phyloP scores from a whole-genome alignment of 2,113 vertebrate species.

The Saccopteryx leptura region DNA sequence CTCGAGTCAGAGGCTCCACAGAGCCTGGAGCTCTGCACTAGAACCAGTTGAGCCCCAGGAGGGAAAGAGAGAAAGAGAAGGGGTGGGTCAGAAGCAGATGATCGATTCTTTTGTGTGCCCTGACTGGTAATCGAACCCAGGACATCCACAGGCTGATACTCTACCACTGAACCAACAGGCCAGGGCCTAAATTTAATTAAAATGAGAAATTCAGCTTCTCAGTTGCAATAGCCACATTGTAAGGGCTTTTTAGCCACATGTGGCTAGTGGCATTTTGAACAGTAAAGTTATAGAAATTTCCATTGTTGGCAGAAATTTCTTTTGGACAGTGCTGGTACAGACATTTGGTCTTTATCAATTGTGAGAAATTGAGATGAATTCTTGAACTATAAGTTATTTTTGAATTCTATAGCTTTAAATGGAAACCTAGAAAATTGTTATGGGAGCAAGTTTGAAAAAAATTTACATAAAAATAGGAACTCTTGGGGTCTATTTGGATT shows the following conservation, averaged over 20 bases:
- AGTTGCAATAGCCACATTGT: background rate
- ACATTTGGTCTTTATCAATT: background rate
- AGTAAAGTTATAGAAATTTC: constrained; percentile 41
- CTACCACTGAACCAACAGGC: too few species aligned
- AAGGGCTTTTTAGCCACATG: background rate
- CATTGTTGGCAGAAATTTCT: constrained; percentile 40
- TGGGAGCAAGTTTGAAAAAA: constrained; percentile 28
- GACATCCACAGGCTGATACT: too few species aligned
- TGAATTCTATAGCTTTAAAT: background rate
- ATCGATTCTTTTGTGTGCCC: too few species aligned
- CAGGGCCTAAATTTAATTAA: constrained; percentile 24
- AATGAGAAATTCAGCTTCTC: background rate
- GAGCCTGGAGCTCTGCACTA: too few species aligned
- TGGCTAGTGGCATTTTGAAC: background rate
- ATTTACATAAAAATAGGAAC: constrained; percentile 20
- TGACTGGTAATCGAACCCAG: too few species aligned
- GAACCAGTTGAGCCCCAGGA: too few species aligned
- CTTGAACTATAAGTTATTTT: constrained; percentile 38
- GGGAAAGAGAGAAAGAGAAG: too few species aligned
- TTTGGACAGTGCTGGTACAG: background rate
- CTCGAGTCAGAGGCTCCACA: too few species aligned
- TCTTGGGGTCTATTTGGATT: background rate
- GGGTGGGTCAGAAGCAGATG: too few species aligned
- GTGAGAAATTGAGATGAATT: constrained; percentile 40
- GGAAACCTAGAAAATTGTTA: constrained; percentile 36